Base-by-base conservation (phyloP, 2,888 invertebrate species). In the Matsumyia berberina region DNA sequence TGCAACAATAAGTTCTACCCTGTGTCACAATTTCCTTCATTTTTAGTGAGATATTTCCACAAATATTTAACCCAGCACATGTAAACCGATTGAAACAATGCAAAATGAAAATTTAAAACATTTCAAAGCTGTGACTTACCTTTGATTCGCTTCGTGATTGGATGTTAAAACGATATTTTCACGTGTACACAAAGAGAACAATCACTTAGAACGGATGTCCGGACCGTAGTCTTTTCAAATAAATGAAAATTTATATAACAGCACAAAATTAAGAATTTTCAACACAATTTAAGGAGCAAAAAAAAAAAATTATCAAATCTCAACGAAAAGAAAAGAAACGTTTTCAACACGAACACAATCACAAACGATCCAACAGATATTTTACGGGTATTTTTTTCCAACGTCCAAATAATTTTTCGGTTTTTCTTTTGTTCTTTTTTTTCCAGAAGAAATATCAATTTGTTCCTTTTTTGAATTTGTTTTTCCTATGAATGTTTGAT, bases 391-490 rank as follows among this genome's bases (percentile, higher is more conserved):
- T 15, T 60, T 66, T 46, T 58, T 49, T 46, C 66, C 51, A 67
- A 67, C 33, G 39, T 69, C 31, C 53, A 62, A 69, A 77, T 69
- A 69, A 62, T 76, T 49, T 64, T 39, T 58, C 11, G 24, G 46
- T 62, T 60, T 72, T 58, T 39, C 39, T 42, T 67, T 78, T 77
- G 11, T 42, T 42, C 42, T 39, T 77, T 55, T 57, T 55, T 57
- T 35, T 39, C 70, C 35, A 39, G 49, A 78, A 62, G 31, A 78
- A 70, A 57, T 39, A 17, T 37, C 17, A 74, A 74, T 64, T 58
- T 62, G 62, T 31, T 70, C 49, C 62, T 55, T 64, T 70, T 70
- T 78, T 70, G 78, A 78, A 78, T 78, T 78, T 78, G 46, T 31
- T 78, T 78, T 78, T 70, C 49, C 77, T 60, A 44, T 35, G 69